Conservation (phyloP, 2,797 vertebrate species). For the Varecia variegata region DNA sequence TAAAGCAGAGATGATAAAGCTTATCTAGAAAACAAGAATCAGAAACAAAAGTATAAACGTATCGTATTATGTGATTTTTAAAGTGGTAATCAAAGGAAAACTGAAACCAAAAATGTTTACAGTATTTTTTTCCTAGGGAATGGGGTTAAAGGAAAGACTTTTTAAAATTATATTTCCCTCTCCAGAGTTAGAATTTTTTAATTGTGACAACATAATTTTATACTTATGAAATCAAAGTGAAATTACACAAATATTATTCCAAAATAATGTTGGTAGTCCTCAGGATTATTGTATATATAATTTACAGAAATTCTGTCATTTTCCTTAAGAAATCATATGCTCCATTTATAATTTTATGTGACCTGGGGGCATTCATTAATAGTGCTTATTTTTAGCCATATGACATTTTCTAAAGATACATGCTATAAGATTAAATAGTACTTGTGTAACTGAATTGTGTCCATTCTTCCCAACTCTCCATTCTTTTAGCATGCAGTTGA, state of each 20-base stretch:
- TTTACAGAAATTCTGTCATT: not conserved
- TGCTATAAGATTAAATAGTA: not conserved
- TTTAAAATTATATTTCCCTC: not conserved
- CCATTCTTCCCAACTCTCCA: not conserved
- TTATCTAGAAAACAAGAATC: not conserved
- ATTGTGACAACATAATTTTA: not conserved
- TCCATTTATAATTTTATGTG: not conserved
- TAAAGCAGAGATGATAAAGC: not conserved
- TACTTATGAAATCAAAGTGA: not conserved
- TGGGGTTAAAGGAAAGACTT: not conserved
- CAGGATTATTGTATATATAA: constrained; percentile 3
- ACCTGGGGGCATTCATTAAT: not conserved
- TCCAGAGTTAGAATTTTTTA: not conserved
- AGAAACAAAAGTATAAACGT: not conserved
- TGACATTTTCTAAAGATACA: not conserved
- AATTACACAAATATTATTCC: not conserved
- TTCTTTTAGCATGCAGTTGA: not conserved
- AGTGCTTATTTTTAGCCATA: constrained; percentile 25
- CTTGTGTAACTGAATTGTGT: not conserved
- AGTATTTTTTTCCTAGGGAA: not conserved
- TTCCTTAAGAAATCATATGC: not conserved
- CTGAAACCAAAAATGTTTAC: not conserved
- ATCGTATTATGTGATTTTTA: not conserved
- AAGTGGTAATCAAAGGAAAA: not conserved
- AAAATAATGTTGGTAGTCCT: not conserved